phyloP scores from a whole-genome alignment of 2,888 invertebrate genomes.

The Phengaris alcon region DNA sequence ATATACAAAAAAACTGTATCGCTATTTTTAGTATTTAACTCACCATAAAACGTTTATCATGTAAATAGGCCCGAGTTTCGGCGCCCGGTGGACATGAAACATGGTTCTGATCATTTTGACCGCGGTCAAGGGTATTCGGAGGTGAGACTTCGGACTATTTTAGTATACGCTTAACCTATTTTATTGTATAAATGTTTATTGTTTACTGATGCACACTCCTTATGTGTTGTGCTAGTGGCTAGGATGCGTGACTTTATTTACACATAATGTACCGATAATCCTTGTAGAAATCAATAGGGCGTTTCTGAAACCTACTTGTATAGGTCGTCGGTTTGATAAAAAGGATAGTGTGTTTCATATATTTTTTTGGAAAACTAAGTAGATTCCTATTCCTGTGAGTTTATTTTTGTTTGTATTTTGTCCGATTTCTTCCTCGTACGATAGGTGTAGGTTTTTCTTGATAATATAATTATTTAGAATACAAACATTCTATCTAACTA shows the following conservation, averaged over 20 bases:
- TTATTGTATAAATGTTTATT: background rate
- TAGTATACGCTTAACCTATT: background rate
- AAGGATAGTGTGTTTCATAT: no score
- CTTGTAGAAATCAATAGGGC: background rate
- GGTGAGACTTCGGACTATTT: constrained; percentile 12
- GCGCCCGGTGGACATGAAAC: background rate
- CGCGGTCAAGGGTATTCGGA: constrained; percentile 7
- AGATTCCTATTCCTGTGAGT: no score
- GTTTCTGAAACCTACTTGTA: background rate
- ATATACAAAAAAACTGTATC: background rate
- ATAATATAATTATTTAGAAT: no score
- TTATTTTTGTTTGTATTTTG: no score
- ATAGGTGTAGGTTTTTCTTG: no score
- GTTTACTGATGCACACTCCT: background rate
- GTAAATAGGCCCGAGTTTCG: background rate
- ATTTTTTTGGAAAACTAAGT: no score
- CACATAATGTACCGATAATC: constrained; percentile 2
- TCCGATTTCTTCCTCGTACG: no score
- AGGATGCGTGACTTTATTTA: background rate
- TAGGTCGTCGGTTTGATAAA: no score
- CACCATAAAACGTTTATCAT: constrained; percentile 11
- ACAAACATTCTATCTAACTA: no score
- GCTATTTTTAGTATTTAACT: background rate
- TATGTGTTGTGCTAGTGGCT: background rate
- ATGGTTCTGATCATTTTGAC: constrained; percentile 7